Conservation (phyloP, 1,140 invertebrate genomes). For the Melanaphis sacchari region DNA sequence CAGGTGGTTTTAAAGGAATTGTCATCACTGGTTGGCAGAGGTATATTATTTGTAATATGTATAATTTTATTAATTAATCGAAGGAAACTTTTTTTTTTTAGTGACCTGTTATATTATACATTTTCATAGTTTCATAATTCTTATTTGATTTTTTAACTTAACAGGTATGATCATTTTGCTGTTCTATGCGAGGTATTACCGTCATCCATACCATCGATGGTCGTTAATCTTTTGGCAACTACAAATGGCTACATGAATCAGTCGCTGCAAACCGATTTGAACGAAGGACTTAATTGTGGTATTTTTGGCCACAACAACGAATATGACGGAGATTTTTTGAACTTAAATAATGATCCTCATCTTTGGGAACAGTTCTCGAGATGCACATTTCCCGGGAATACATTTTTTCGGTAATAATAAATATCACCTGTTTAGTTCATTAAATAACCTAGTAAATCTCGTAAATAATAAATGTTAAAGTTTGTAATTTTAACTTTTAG, state of each 20-base stretch:
- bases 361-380: slow-evolving; percentile 69
- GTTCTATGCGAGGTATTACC: slow-evolving; percentile 78
- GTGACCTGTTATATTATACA: neutral
- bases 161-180: slow-evolving; percentile 80
- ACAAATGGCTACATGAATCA: slow-evolving; percentile 72
- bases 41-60: slow-evolving; percentile 56
- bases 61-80: neutral
- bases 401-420: slow-evolving; percentile 64
- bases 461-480: neutral
- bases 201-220: slow-evolving; percentile 74
- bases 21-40: slow-evolving; percentile 78
- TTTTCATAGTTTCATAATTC: neutral
- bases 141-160: neutral
- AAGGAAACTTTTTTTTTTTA: neutral
- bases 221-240: slow-evolving; percentile 70
- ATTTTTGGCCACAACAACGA: slow-evolving; percentile 60
- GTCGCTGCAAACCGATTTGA: slow-evolving; percentile 66
- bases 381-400: slow-evolving; percentile 67
- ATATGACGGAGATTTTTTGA: slow-evolving; percentile 62
- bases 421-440: neutral
- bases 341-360: slow-evolving; percentile 69
- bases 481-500: slow-evolving; percentile 21
- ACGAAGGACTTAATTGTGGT: slow-evolving; percentile 68
- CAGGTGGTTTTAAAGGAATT: slow-evolving; percentile 70
- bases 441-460: neutral